Percentiles rank a stretch among this genome's conserved stretches.
phyloP scores from a whole-genome alignment of 2,888 invertebrate species.

The Dromius quadrimaculatus region DNA sequence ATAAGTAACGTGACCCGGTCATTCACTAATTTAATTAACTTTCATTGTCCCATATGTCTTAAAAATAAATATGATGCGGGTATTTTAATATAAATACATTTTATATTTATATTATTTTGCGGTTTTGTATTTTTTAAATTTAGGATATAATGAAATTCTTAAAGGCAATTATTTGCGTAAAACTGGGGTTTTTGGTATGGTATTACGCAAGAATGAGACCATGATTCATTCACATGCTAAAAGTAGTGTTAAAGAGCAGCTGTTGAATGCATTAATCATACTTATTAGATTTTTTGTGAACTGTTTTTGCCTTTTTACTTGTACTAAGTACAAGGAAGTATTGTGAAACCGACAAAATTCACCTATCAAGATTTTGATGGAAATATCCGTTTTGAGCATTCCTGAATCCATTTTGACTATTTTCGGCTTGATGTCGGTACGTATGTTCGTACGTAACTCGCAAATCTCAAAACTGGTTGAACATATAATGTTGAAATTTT shows the following conservation, averaged over 20 bases:
- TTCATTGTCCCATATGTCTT: slow-evolving; percentile 4
- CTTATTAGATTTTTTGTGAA: not conserved
- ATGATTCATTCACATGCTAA: too few relatives aligned
- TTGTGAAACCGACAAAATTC: too few relatives aligned
- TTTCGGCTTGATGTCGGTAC: too few relatives aligned
- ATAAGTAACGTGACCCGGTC: slow-evolving; percentile 10
- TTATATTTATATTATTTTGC: slow-evolving; percentile 1
- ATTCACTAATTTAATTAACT: slow-evolving; percentile 18
- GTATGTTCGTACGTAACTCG: too few relatives aligned
- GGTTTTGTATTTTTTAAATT: slow-evolving; percentile 10
- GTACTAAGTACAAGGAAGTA: too few relatives aligned
- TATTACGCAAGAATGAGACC: slow-evolving; percentile 19
- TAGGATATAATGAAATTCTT: not conserved
- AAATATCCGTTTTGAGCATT: too few relatives aligned
- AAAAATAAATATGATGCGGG: slow-evolving; percentile 16
- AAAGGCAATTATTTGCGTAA: slow-evolving; percentile 1
- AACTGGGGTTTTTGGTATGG: slow-evolving; percentile 12
- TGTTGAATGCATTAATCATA: slow-evolving; percentile 19
- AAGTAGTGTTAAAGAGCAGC: slow-evolving; percentile 10
- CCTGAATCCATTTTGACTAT: too few relatives aligned
- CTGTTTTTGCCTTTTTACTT: too few relatives aligned
- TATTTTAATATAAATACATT: not conserved
- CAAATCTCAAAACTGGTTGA: too few relatives aligned
- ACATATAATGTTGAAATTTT: too few relatives aligned
- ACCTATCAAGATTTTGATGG: too few relatives aligned